A percentile compares a stretch with the other conserved stretches of the same genome.
Conservation (phyloP, 2,113 vertebrate species). For the Procapra przewalskii region DNA sequence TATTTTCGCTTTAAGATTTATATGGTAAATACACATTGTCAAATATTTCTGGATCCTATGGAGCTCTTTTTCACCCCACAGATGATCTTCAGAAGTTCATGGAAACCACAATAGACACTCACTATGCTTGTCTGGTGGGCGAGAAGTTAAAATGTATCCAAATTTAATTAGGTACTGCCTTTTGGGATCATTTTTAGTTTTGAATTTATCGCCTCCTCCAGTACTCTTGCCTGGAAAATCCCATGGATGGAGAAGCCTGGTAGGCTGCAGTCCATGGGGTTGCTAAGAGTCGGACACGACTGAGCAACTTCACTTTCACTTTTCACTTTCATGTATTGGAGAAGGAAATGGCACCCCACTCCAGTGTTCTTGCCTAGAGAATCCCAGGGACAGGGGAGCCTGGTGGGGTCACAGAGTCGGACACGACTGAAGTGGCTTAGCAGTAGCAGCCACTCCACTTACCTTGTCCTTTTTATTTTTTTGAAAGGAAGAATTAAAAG, state of each 20-base stretch:
- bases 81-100: neutral
- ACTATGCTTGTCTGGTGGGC: neutral
- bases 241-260: no score
- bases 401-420: no score
- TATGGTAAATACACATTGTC: slow-evolving; percentile 43
- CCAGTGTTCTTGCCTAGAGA: no score
- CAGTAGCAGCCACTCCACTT: neutral
- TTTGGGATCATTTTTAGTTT: neutral
- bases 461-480: neutral
- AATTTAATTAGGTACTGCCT: neutral
- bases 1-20: slow-evolving; percentile 50
- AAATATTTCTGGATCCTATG: neutral
- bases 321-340: no score
- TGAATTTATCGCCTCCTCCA: neutral
- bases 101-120: neutral
- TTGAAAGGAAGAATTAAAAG: neutral
- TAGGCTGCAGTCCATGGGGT: no score
- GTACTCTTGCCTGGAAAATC: no score
- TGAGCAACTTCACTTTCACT: no score
- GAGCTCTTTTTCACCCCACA: neutral
- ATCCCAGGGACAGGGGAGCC: no score
- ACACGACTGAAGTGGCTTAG: no score
- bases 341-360: no score
- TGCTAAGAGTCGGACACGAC: no score
- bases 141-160: neutral